Evolutionary conservation across 35 echinoderm and acorn worm species (phyloP).

Genomic region (Apostichopus japonicus): DNA sequence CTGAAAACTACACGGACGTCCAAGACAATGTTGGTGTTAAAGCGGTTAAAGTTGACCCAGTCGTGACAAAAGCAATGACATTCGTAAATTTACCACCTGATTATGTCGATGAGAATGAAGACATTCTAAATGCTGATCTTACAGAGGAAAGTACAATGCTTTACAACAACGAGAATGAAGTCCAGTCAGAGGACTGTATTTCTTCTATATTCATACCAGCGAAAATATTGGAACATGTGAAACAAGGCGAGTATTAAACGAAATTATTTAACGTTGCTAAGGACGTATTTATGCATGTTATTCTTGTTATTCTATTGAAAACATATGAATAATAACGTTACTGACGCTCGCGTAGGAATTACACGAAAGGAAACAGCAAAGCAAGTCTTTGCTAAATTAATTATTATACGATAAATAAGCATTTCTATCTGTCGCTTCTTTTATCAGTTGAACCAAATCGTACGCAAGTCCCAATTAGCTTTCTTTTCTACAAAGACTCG

Average conservation of each 20-base stretch:
- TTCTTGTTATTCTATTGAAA: too few relatives aligned
- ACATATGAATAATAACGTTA: too few relatives aligned
- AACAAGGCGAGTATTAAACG: not conserved
- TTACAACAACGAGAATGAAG: not conserved
- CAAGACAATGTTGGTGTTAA: constrained; percentile 21
- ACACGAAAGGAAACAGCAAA: too few relatives aligned
- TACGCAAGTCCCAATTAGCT: not conserved
- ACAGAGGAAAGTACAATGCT: not conserved
- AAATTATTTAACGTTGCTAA: too few relatives aligned
- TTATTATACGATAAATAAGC: too few relatives aligned
- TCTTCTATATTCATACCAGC: not conserved
- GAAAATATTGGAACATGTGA: not conserved
- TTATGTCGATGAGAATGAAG: not conserved
- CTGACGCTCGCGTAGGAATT: too few relatives aligned
- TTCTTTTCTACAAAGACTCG: not conserved
- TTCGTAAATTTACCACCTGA: not conserved
- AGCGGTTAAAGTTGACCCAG: constrained; percentile 12
- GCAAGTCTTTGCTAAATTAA: too few relatives aligned
- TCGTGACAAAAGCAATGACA: not conserved
- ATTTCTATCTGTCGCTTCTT: not conserved
- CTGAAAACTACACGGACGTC: constrained; percentile 25
- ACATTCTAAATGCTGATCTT: not conserved
- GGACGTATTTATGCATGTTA: too few relatives aligned
- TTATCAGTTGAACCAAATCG: not conserved
- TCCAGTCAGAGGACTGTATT: not conserved